Conservation (phyloP, 2,797 vertebrate genomes). For the Rhabdophis nuchalis region DNA sequence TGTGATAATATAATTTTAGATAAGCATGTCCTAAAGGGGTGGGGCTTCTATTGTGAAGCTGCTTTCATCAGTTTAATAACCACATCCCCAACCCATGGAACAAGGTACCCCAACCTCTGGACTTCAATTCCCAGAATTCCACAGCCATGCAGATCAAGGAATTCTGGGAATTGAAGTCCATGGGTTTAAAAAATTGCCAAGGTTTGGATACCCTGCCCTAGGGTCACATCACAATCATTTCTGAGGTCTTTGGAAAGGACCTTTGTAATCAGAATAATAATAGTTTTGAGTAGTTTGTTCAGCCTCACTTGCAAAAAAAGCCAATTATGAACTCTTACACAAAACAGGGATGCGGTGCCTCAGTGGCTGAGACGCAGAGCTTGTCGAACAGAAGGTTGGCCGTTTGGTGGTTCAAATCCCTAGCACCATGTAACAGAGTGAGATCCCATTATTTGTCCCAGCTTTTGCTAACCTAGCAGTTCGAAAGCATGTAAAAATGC, state of each 20-base stretch:
- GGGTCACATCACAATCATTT: background rate
- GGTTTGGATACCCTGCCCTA: background rate
- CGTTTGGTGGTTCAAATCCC: too few relatives aligned
- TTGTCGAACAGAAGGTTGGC: too few relatives aligned
- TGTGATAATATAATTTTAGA: background rate
- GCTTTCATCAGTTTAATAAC: background rate
- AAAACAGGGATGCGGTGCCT: background rate
- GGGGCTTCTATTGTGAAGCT: background rate
- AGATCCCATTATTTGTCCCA: too few relatives aligned
- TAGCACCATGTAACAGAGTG: too few relatives aligned
- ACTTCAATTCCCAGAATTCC: background rate
- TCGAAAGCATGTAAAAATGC: too few relatives aligned
- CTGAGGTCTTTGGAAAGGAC: background rate
- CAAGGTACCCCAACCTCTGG: background rate
- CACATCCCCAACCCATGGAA: background rate
- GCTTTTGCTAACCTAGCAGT: too few relatives aligned
- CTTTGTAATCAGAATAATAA: background rate
- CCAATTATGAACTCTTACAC: background rate
- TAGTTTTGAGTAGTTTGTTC: background rate
- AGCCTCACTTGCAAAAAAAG: background rate
- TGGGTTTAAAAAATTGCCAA: background rate
- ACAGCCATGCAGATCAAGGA: too few relatives aligned
- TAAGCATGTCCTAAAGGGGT: background rate
- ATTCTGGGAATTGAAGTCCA: background rate
- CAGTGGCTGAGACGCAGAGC: too few relatives aligned